Evolutionary conservation across 2,888 invertebrate species (phyloP).

Genomic region (Amphiduros pacificus): DNA sequence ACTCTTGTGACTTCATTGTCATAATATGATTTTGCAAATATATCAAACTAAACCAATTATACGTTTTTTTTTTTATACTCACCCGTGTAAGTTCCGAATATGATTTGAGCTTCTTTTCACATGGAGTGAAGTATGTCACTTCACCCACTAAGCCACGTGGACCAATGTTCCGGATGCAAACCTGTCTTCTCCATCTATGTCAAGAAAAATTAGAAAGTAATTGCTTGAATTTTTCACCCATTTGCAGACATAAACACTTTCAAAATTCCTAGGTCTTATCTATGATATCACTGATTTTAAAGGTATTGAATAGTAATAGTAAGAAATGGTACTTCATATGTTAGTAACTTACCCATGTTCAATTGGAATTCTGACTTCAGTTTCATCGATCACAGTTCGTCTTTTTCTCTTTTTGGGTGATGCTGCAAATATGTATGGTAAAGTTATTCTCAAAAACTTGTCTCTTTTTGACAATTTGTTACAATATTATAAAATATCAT

Average conservation of each 20-base stretch:
- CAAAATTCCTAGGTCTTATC: background rate
- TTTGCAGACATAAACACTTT: background rate
- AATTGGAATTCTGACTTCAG: slow-evolving; percentile 69
- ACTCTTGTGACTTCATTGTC: too few relatives aligned
- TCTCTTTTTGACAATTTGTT: too few relatives aligned
- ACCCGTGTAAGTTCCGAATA: slow-evolving; percentile 66
- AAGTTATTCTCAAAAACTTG: background rate
- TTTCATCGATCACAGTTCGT: slow-evolving; percentile 64
- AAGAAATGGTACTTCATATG: too few relatives aligned
- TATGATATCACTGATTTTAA: too few relatives aligned
- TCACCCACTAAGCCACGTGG: slow-evolving; percentile 71
- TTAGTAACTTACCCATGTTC: slow-evolving; percentile 65
- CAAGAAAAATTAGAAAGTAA: background rate
- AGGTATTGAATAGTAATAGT: background rate
- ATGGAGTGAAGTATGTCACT: slow-evolving; percentile 80
- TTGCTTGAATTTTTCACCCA: background rate
- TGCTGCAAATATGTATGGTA: background rate
- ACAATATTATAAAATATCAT: too few relatives aligned
- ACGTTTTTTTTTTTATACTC: slow-evolving; percentile 11
- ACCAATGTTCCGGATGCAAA: slow-evolving; percentile 83
- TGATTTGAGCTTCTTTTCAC: slow-evolving; percentile 68
- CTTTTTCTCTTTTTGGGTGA: slow-evolving; percentile 18
- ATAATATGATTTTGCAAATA: too few relatives aligned
- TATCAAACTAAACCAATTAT: background rate
- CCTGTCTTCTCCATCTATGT: slow-evolving; percentile 81